phyloP scores from a whole-genome alignment of 2,797 vertebrate genomes.

The Rhinogobio ventralis region DNA sequence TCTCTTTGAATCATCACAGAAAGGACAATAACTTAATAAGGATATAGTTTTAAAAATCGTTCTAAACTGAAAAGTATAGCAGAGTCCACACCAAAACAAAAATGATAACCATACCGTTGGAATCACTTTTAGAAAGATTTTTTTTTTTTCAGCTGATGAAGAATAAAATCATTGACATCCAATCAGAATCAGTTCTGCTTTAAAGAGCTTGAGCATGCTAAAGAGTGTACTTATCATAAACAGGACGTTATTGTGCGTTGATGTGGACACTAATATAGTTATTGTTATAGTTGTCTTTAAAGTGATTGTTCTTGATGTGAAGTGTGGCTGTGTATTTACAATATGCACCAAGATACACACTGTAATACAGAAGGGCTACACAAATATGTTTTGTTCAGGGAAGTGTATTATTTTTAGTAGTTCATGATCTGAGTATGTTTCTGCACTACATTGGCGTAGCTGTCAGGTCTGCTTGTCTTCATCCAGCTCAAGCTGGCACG shows the following conservation, averaged over 20 bases:
- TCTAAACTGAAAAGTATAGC: not conserved
- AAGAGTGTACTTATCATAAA: not conserved
- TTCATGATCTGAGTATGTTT: not conserved
- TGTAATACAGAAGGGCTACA: not conserved
- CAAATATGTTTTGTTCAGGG: not conserved
- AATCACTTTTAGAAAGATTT: not conserved
- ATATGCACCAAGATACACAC: not conserved
- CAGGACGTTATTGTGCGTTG: not conserved
- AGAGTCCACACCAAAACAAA: not conserved
- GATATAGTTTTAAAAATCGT: not conserved
- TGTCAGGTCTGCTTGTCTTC: constrained; percentile 31
- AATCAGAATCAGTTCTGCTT: not conserved
- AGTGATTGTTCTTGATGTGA: not conserved
- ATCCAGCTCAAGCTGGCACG: constrained; percentile 11
- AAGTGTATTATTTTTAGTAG: not conserved
- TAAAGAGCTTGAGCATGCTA: not conserved
- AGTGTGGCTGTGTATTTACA: not conserved
- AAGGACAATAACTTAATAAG: not conserved
- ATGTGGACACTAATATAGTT: not conserved
- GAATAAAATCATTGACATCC: not conserved
- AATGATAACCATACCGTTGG: not conserved
- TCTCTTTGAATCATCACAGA: not conserved
- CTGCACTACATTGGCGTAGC: not conserved
- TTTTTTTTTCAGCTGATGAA: not conserved
- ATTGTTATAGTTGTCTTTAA: not conserved